Evolutionary conservation across 1,140 invertebrate species (phyloP).

Genomic region (Eupristina koningsbergeri): DNA sequence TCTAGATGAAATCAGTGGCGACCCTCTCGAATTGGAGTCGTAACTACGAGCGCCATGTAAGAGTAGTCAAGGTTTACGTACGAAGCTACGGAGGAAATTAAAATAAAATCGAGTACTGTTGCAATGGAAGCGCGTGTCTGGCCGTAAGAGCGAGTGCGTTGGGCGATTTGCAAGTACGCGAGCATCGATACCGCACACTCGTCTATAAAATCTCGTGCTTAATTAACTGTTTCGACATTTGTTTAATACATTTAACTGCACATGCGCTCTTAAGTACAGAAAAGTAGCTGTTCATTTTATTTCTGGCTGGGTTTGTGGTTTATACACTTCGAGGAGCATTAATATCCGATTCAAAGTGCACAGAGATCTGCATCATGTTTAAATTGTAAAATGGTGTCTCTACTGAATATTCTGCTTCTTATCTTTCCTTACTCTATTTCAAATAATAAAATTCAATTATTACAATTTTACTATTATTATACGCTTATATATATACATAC

Average conservation of each 20-base stretch:
- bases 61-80: background rate
- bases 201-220: background rate
- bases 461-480: too few species aligned
- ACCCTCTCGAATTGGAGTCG: too few species aligned
- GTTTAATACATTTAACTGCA: background rate
- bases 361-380: background rate
- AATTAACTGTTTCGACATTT: background rate
- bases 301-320: too few species aligned
- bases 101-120: background rate
- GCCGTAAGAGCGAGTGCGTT: background rate
- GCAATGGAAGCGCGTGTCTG: background rate
- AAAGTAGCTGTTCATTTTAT: too few species aligned
- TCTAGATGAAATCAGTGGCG: too few species aligned
- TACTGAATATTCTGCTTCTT: too few species aligned
- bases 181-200: background rate
- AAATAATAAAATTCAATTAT: too few species aligned
- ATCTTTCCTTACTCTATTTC: too few species aligned
- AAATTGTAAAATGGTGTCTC: too few species aligned
- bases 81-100: background rate
- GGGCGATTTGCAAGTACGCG: background rate
- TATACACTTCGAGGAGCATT: background rate
- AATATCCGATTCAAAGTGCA: background rate
- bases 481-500: too few species aligned
- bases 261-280: too few species aligned
- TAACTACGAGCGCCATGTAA: background rate